A percentile compares a stretch with the other conserved stretches of the same genome.
phyloP scores from a whole-genome alignment of 2,797 vertebrate species.

The Protonibea diacanthus region DNA sequence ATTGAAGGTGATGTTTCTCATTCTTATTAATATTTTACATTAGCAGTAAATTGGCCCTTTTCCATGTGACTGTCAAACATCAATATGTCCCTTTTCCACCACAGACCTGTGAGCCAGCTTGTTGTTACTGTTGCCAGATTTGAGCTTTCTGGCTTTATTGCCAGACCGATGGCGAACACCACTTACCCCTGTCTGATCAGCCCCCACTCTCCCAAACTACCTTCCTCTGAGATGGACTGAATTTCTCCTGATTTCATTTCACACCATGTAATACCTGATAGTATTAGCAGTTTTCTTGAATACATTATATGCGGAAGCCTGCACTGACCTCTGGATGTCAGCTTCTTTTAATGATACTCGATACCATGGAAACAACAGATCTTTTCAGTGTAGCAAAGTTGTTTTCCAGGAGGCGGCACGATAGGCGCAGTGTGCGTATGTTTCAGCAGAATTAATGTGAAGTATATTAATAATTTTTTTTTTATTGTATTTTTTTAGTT shows the following conservation, averaged over 20 bases:
- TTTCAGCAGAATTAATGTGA: slow-evolving; percentile 11
- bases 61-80: slow-evolving; percentile 22
- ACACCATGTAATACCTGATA: not conserved
- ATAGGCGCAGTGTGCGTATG: too few species aligned
- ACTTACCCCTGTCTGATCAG: slow-evolving; percentile 1
- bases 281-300: too few species aligned
- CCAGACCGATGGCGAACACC: slow-evolving; percentile 8
- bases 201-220: not conserved
- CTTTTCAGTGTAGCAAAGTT: too few species aligned
- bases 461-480: not conserved
- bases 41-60: slow-evolving; percentile 9
- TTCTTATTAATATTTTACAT: slow-evolving; percentile 14
- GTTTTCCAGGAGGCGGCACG: not conserved
- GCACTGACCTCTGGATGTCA: not conserved
- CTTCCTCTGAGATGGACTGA: not conserved
- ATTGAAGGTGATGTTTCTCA: slow-evolving; percentile 12
- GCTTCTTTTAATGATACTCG: not conserved
- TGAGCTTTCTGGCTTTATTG: not conserved
- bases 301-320: not conserved
- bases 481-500: not conserved
- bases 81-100: slow-evolving; percentile 4
- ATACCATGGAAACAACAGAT: not conserved
- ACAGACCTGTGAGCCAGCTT: slow-evolving; percentile 13
- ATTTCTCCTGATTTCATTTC: slow-evolving; percentile 7
- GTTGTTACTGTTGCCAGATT: slow-evolving; percentile 4